phyloP scores from a whole-genome alignment of 2,113 vertebrate genomes.

The Stictonetta naevosa region DNA sequence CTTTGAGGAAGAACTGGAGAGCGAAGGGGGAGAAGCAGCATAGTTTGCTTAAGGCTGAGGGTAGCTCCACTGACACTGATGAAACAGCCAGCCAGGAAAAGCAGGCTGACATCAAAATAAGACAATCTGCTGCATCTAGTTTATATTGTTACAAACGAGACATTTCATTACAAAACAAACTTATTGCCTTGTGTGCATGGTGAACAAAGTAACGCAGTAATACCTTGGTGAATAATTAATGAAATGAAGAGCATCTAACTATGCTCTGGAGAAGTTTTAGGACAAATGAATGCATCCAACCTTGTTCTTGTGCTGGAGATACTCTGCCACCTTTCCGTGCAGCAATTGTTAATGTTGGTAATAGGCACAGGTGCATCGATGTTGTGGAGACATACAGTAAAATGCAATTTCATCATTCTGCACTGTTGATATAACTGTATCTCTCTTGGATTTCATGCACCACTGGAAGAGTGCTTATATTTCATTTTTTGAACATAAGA shows the following conservation, averaged over 20 bases:
- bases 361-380: not conserved
- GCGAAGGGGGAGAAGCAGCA: not conserved
- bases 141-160: not conserved
- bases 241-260: not conserved
- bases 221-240: conserved; percentile 41
- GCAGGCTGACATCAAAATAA: conserved; percentile 34
- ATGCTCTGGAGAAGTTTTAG: not conserved
- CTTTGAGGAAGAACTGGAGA: not conserved
- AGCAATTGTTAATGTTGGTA: not conserved
- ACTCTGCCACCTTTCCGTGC: not conserved
- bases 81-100: conserved; percentile 18
- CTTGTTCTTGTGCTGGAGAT: not conserved
- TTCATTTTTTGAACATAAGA: not conserved
- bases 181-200: not conserved
- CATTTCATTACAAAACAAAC: conserved; percentile 15
- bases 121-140: conserved; percentile 25
- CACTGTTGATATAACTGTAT: not conserved
- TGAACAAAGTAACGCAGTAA: conserved; percentile 35
- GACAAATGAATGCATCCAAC: accelerated
- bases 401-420: not conserved
- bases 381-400: not conserved
- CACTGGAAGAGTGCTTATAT: not conserved
- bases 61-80: not conserved
- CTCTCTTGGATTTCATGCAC: not conserved
- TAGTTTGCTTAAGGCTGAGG: not conserved